These are phyloP conservation scores for Hydrophis major DNA, from an alignment of 2,797 vertebrate genomes.

Conservation along the genomic window DNA sequence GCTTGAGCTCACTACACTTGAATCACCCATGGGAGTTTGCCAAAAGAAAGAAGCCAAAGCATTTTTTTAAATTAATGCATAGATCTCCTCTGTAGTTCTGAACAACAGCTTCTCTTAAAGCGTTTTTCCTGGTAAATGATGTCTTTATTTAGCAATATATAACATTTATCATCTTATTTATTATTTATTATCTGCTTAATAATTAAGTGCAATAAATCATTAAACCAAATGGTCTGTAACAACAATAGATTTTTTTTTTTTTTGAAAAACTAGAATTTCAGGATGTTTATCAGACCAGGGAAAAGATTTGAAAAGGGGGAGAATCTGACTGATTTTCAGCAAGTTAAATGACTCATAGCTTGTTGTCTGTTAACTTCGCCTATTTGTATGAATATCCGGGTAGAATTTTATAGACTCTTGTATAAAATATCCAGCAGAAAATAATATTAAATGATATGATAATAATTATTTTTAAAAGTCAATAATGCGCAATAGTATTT, in stretches of 20 bases:
- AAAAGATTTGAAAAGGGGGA: not conserved
- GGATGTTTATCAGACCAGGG: not conserved
- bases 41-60: not conserved
- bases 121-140: not conserved
- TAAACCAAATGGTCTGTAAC: not conserved
- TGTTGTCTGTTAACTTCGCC: not conserved
- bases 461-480: not conserved
- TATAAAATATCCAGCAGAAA: not conserved
- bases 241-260: not conserved
- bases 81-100: not conserved
- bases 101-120: not conserved
- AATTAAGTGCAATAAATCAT: conserved; percentile 15
- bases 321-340: not conserved
- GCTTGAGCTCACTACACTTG: not conserved
- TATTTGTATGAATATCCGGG: not conserved
- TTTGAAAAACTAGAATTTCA: not conserved
- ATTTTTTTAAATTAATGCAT: not conserved
- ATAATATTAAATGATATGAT: not conserved
- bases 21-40: not conserved
- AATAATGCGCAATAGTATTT: not conserved
- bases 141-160: conserved; percentile 19
- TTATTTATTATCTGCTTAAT: conserved; percentile 44
- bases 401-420: not conserved
- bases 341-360: not conserved
- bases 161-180: conserved; percentile 39